Percentiles rank a stretch among this genome's conserved stretches.
Conservation (phyloP, 1,140 invertebrate genomes). For the Asbolus verrucosus region DNA sequence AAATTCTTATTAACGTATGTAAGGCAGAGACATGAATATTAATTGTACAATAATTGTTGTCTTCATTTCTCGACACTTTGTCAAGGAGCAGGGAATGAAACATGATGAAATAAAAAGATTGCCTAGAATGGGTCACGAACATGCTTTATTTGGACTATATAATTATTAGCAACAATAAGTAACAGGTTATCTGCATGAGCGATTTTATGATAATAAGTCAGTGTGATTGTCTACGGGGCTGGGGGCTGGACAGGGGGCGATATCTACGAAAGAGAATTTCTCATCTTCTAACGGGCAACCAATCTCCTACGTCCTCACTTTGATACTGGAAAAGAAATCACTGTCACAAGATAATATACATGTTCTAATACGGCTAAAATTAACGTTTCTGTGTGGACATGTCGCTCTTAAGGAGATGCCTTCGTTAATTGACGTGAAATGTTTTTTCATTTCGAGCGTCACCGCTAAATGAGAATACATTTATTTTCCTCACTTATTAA, state of each 20-base stretch:
- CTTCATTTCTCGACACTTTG: no score
- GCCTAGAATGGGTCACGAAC: slow-evolving; percentile 45
- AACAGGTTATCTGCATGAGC: slow-evolving; percentile 41
- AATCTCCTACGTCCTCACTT: slow-evolving; percentile 53
- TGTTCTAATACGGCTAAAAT: no score
- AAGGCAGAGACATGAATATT: neutral
- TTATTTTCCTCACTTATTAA: neutral
- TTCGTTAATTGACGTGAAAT: slow-evolving; percentile 8
- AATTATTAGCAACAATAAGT: slow-evolving; percentile 48
- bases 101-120: slow-evolving; percentile 1
- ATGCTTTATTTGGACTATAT: slow-evolving; percentile 54
- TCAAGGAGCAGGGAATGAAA: neutral
- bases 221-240: slow-evolving; percentile 59
- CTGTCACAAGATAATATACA: neutral
- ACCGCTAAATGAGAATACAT: slow-evolving; percentile 1
- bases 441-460: slow-evolving; percentile 7
- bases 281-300: slow-evolving; percentile 58
- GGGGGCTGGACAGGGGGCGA: slow-evolving; percentile 48
- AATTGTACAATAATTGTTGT: neutral
- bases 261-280: slow-evolving; percentile 44
- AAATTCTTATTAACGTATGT: neutral
- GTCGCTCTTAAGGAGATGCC: no score
- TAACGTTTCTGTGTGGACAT: no score
- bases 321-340: slow-evolving; percentile 56
- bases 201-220: slow-evolving; percentile 41